Evolutionary conservation across 64 coral and sea anemone species (phyloP).

Genomic region (Porites lutea): DNA sequence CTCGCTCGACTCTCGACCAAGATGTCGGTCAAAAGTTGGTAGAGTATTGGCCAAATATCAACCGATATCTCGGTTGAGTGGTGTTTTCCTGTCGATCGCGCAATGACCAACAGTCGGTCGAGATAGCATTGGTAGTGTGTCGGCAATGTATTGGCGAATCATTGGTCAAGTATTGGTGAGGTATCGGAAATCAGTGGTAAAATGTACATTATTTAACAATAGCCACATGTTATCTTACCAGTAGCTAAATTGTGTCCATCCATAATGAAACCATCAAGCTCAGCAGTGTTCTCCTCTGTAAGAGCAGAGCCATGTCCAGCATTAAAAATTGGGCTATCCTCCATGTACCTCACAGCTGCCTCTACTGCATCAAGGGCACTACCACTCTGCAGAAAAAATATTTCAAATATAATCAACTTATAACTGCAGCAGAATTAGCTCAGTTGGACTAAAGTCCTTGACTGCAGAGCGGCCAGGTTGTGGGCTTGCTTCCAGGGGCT

Average conservation of each 20-base stretch:
- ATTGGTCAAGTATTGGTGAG: no score
- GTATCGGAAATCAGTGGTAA: no score
- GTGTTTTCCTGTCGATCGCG: no score
- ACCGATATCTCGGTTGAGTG: no score
- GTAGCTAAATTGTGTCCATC: conserved; percentile 75
- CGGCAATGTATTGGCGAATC: no score
- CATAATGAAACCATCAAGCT: conserved; percentile 89
- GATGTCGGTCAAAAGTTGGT: no score
- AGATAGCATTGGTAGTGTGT: no score
- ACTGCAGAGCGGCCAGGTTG: not conserved
- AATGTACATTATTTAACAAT: no score
- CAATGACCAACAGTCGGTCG: no score
- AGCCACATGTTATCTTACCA: conserved; percentile 16
- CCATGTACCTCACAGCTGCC: conserved; percentile 79
- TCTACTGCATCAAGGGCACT: conserved; percentile 89
- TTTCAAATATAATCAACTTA: not conserved
- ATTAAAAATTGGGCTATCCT: conserved; percentile 86
- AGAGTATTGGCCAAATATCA: no score
- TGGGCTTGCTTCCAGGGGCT: no score
- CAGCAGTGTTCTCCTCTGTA: conserved; percentile 82
- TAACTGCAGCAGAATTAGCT: not conserved
- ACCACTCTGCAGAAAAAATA: conserved; percentile 61
- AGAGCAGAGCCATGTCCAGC: conserved; percentile 77
- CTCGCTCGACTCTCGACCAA: no score
- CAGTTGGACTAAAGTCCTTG: not conserved